A percentile compares a stretch with the other conserved stretches of the same genome.
Evolutionary conservation across 2,797 vertebrate genomes (phyloP).

Genomic region (Eidolon dupreanum): DNA sequence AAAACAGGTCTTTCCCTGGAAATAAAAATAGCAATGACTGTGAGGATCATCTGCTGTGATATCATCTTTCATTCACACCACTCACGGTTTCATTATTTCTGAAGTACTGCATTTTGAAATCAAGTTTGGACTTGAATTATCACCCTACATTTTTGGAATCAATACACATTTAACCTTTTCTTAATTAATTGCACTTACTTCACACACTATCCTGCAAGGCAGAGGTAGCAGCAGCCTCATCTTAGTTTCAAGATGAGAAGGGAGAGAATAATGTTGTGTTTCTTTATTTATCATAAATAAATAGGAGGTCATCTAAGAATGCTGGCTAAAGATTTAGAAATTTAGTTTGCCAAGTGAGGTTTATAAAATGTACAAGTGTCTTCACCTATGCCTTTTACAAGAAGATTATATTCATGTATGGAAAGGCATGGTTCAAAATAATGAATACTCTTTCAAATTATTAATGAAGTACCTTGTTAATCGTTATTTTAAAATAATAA

Average conservation of each 20-base stretch:
- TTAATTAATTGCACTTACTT: conserved; percentile 43
- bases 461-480: not conserved
- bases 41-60: not conserved
- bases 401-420: not conserved
- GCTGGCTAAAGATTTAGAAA: not conserved
- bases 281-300: conserved; percentile 25
- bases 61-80: conserved; percentile 41
- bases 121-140: conserved; percentile 64
- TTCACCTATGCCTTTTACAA: not conserved
- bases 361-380: not conserved
- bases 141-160: conserved; percentile 68
- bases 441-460: not conserved
- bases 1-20: not conserved
- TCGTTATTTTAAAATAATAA: conserved; percentile 35
- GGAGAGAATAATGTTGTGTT: not conserved
- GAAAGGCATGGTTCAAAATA: not conserved
- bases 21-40: not conserved
- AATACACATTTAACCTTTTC: conserved; percentile 47
- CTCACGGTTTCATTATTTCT: conserved; percentile 39
- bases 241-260: not conserved
- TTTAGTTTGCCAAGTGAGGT: not conserved
- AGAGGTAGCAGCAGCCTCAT: not conserved
- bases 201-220: not conserved
- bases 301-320: conserved; percentile 1
- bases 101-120: conserved; percentile 45